Base-by-base conservation (phyloP, 2,888 invertebrate genomes). In the Masnerella sp. region DNA sequence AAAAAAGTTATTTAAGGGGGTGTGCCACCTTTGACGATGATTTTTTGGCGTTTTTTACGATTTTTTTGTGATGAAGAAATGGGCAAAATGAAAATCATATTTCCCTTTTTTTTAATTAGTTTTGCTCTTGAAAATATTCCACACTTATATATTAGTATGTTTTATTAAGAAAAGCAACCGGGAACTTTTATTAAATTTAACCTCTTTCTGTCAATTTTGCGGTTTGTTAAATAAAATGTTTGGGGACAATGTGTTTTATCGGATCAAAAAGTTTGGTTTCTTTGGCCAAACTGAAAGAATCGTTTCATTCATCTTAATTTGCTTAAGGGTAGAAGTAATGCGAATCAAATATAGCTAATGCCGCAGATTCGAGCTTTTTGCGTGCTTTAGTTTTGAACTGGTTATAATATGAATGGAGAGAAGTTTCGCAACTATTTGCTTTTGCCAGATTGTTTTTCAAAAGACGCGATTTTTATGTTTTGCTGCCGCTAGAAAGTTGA, bases 381-480 rank as follows among this genome's bases (percentile, higher is more conserved):
- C 28, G 9, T 25, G 52, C 43, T 25, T 17, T 17, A 52, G 32
- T 64, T 52, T 52, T 32, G 15, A 43, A 64, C 62, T 43, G 43
- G 42, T 64, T 64, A 52, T 43, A 51, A 43, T 42, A 36, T 17
- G 34, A 52, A 51, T 28, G 43, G 9, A 52, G 20, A 9, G 18
- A 54, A 54, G 36, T 54, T 64, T 43, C 45, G 11, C 4, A 64
- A 64, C 64, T 45, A 52, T 64, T 64, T 45, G 30, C 45, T 54
- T 54, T 64, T 54, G 38, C 28, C 54, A 36, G 36, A 64, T 54
- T 43, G 38, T 54, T 45, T 51, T 64, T 34, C 54, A 61, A 61
- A 61, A 49, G 49, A 61, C 25, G 20, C 1, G 30, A 47, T 61
- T 49, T 61, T 49, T 61, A 49, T 40, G 22, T 61, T 61, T 49